These are phyloP conservation scores for Macrosoma leucophasiata DNA, from an alignment of 2,888 invertebrate species.

Conservation along the genomic window DNA sequence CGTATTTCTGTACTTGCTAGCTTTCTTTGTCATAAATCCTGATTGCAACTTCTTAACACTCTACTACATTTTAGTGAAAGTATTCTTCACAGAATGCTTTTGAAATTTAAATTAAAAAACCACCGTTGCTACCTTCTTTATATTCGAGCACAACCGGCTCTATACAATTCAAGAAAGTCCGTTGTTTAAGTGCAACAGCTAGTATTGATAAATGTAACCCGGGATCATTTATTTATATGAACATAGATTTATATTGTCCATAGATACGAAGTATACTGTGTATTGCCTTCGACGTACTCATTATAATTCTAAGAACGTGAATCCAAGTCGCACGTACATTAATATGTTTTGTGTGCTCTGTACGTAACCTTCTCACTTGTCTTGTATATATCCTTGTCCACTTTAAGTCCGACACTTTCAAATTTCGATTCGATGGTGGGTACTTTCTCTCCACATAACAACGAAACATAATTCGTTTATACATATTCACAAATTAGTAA, in stretches of 20 bases:
- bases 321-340: conserved; percentile 45
- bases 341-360: conserved; percentile 54
- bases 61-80: conserved; percentile 25
- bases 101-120: conserved; percentile 25
- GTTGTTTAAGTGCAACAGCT: no score
- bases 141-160: no score
- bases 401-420: conserved; percentile 54
- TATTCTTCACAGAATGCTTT: conserved; percentile 26
- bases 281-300: conserved; percentile 29
- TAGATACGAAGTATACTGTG: no score
- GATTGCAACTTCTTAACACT: conserved; percentile 38
- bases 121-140: no score
- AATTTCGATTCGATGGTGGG: conserved; percentile 43
- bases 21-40: conserved; percentile 46
- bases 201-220: no score
- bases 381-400: conserved; percentile 49
- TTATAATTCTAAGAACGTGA: conserved; percentile 50
- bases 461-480: no score
- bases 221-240: no score
- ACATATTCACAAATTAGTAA: no score
- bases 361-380: conserved; percentile 40
- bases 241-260: no score
- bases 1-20: conserved; percentile 42
- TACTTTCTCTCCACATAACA: conserved; percentile 46
- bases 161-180: no score